Conservation (phyloP, 2,888 invertebrate species). For the Chymomyza amoena region DNA sequence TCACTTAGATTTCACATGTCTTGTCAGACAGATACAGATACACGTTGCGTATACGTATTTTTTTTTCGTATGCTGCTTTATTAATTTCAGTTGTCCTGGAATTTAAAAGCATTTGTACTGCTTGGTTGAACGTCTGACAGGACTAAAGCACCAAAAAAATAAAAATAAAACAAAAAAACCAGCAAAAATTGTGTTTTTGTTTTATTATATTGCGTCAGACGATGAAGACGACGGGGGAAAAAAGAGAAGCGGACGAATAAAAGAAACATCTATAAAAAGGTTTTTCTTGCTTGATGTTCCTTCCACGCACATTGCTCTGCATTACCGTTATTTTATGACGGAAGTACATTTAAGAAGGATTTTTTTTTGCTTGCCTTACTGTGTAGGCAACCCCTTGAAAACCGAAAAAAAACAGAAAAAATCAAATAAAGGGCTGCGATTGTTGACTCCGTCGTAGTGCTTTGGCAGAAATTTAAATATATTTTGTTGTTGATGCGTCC, state of each 20-base stretch:
- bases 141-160: neutral
- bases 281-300: slow-evolving; percentile 63
- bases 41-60: slow-evolving; percentile 17
- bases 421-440: neutral
- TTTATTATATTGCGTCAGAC: slow-evolving; percentile 67
- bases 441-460: neutral
- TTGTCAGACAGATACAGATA: neutral
- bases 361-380: slow-evolving; percentile 39
- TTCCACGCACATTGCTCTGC: slow-evolving; percentile 32
- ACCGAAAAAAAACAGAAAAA: too few relatives aligned
- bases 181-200: slow-evolving; percentile 36
- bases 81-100: slow-evolving; percentile 15
- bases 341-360: slow-evolving; percentile 68
- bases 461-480: neutral
- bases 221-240: slow-evolving; percentile 3
- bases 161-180: neutral
- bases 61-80: slow-evolving; percentile 11
- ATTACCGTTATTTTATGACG: slow-evolving; percentile 71
- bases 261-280: slow-evolving; percentile 64
- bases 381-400: neutral
- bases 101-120: slow-evolving; percentile 43
- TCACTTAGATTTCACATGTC: neutral
- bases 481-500: neutral
- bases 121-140: neutral
- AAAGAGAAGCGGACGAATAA: slow-evolving; percentile 13